Evolutionary conservation across 2,113 vertebrate genomes (phyloP).

Genomic region (Callopanchax toddi): DNA sequence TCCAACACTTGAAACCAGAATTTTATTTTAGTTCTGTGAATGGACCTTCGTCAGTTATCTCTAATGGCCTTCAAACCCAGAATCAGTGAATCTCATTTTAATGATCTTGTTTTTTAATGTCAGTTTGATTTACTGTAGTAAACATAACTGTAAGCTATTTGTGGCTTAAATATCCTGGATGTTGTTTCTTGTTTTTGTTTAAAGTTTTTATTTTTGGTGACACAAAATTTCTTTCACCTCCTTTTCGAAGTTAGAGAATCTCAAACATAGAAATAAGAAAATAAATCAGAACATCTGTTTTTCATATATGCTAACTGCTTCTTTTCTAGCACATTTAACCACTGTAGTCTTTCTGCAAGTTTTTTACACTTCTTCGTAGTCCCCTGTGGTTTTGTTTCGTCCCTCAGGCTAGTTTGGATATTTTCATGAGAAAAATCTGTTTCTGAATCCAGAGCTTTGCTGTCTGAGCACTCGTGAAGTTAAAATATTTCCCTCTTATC

Average conservation of each 20-base stretch:
- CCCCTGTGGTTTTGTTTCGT: neutral
- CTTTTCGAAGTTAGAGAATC: neutral
- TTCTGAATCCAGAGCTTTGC: neutral
- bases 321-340: slow-evolving; percentile 9
- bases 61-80: too few species aligned
- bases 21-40: too few species aligned
- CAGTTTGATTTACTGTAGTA: too few species aligned
- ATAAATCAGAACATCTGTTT: neutral
- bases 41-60: too few species aligned
- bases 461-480: slow-evolving; percentile 12
- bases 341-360: neutral
- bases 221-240: too few species aligned
- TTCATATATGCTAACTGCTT: neutral
- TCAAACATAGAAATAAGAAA: neutral
- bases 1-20: too few species aligned
- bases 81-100: too few species aligned
- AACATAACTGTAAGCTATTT: too few species aligned
- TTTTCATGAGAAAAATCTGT: slow-evolving; percentile 17
- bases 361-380: neutral
- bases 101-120: too few species aligned
- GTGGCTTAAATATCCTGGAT: too few species aligned
- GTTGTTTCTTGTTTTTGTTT: too few species aligned
- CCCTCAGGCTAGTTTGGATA: neutral
- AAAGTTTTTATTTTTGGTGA: too few species aligned
- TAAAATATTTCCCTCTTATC: slow-evolving; percentile 13